Evolutionary conservation across 2,113 vertebrate species (phyloP).

Genomic region (Semicossyphus pulcher): DNA sequence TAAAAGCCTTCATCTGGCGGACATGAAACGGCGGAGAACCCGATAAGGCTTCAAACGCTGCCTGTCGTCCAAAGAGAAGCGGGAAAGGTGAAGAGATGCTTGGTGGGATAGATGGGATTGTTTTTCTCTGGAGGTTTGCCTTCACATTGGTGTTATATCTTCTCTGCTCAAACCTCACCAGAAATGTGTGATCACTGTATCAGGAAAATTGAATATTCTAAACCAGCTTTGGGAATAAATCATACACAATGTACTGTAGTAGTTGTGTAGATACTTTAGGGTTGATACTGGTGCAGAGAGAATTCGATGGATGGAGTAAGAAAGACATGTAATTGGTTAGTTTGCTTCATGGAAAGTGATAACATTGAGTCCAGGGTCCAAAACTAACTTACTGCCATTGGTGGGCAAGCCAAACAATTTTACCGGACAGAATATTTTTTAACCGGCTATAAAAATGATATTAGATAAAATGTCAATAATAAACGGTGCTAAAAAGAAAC

Average conservation of each 20-base stretch:
- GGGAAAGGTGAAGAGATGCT: slow-evolving; percentile 78
- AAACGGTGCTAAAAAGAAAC: no score
- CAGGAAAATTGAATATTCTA: slow-evolving; percentile 56
- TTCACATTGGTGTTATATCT: slow-evolving; percentile 59
- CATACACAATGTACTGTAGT: slow-evolving; percentile 20
- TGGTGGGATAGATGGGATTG: slow-evolving; percentile 73
- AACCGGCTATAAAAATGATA: no score
- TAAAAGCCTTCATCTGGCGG: slow-evolving; percentile 82
- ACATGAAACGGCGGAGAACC: slow-evolving; percentile 80
- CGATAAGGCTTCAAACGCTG: slow-evolving; percentile 83
- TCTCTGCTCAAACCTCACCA: slow-evolving; percentile 44
- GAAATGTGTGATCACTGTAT: slow-evolving; percentile 61
- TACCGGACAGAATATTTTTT: no score
- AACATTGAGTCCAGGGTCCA: neutral
- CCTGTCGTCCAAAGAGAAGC: slow-evolving; percentile 72
- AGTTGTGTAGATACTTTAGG: slow-evolving; percentile 23
- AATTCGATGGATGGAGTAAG: slow-evolving; percentile 11
- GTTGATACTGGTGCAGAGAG: slow-evolving; percentile 2
- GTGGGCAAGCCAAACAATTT: no score
- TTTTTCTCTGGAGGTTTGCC: slow-evolving; percentile 75
- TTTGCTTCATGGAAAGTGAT: slow-evolving; percentile 9
- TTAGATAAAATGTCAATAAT: no score
- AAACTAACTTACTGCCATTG: no score
- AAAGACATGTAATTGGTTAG: slow-evolving; percentile 6
- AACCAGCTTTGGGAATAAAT: slow-evolving; percentile 42